Base-by-base conservation (phyloP, 2,797 vertebrate genomes). In the Siniperca undulata region DNA sequence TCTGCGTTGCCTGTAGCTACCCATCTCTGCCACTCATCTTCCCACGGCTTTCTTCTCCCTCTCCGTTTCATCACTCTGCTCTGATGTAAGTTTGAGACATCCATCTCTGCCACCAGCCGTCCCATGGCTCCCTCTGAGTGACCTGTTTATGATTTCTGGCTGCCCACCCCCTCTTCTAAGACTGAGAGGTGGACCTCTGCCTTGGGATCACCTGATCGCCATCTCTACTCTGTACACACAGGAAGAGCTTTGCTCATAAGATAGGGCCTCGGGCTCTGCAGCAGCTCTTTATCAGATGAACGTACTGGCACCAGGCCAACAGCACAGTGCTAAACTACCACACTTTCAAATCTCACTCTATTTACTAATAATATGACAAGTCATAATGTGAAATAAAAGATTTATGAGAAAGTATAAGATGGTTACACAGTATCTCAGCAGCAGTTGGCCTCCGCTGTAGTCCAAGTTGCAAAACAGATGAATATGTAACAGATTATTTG, bases 141-240 rank as follows among this genome's bases (percentile, higher is more conserved):
- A 87, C 82, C 83, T 38, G 69, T 52, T 82, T 70, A 61, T 81
- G 70, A 56, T 48, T 50, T 30, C 61, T 76, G 5, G 2, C 75
- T 60, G 59, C 42, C 68, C 65, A 38, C 74, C 30, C 58, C 30
- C 59, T 52, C 50, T 55, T 68, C 55, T 53, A 44, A 77, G 71
- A 55, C 30, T 6, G 24, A 42, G 80, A 65, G 56, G 75, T 67
- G 70, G 74, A 30, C 72, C 84, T 71, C 81, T 0, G 40, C 58
- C 68, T 67, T 66, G 62, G 46, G 69, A 91, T 91, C 90, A 87
- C 84, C 85, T 89, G 92, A 91, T 90, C 50, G 3, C 64, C 75
- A 85, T 89, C 86, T 88, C 79, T 62, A 59, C 59, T 69, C 61
- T 79, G 70, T 66, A 44, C 78, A 88, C 67, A 91, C 86, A 93